Percentiles rank a stretch among this genome's conserved stretches.
Evolutionary conservation across 2,797 vertebrate genomes (phyloP).

Genomic region (Petrocephalus schoutedeni): DNA sequence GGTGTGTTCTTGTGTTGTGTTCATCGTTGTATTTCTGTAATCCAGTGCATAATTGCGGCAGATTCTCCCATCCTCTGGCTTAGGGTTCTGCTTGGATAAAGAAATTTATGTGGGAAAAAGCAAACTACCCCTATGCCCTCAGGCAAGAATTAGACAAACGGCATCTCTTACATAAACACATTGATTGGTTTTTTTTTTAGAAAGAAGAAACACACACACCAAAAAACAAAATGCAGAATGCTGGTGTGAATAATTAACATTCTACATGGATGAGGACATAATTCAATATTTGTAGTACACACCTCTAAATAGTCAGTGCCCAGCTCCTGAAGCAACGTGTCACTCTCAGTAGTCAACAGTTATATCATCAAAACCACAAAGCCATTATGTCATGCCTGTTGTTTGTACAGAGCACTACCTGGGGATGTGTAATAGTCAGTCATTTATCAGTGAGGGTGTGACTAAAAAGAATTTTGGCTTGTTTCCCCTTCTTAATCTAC

Average conservation of each 20-base stretch:
- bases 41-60: not conserved
- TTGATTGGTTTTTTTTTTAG: not conserved
- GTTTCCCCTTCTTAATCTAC: not conserved
- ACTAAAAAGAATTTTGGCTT: conserved; percentile 2
- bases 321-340: not conserved
- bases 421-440: not conserved
- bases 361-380: not conserved
- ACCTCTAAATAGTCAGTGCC: not conserved
- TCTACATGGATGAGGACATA: not conserved
- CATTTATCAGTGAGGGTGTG: not conserved
- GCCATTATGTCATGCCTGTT: not conserved
- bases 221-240: not conserved
- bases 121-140: not conserved
- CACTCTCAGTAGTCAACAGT: not conserved
- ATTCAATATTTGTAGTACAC: not conserved
- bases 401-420: not conserved
- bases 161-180: not conserved
- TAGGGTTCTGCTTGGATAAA: not conserved
- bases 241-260: not conserved
- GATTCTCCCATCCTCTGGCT: not conserved
- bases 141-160: not conserved
- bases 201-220: not conserved
- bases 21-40: not conserved
- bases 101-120: not conserved
- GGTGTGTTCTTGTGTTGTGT: not conserved